Evolutionary conservation across 2,888 invertebrate genomes (phyloP).

Genomic region (Horisme vitalbata): DNA sequence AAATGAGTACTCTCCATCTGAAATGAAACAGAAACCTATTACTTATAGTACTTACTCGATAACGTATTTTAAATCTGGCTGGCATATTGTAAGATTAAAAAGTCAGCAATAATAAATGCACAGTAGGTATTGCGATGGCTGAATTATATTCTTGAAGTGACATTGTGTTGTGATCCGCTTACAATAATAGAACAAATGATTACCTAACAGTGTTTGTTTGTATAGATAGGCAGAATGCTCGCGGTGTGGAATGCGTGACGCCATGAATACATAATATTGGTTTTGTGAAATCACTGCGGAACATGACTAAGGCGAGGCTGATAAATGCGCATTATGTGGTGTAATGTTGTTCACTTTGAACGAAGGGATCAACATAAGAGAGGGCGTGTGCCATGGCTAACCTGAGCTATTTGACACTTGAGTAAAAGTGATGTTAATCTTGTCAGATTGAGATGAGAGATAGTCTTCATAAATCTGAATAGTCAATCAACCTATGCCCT

Average conservation of each 20-base stretch:
- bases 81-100: neutral
- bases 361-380: too few species aligned
- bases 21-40: constrained; percentile 61
- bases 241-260: constrained; percentile 49
- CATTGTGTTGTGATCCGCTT: constrained; percentile 41
- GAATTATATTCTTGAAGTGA: constrained; percentile 26
- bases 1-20: constrained; percentile 98
- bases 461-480: too few species aligned
- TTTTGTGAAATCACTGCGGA: constrained; percentile 47
- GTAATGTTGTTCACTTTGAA: too few species aligned
- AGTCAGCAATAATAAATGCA: neutral
- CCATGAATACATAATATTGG: constrained; percentile 50
- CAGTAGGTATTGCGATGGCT: constrained; percentile 11
- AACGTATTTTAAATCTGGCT: too few species aligned
- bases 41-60: too few species aligned
- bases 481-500: too few species aligned
- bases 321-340: constrained; percentile 31
- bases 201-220: constrained; percentile 53
- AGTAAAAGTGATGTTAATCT: too few species aligned
- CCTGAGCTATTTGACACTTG: too few species aligned
- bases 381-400: too few species aligned
- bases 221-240: constrained; percentile 48
- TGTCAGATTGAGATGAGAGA: too few species aligned
- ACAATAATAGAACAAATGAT: constrained; percentile 53
- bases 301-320: constrained; percentile 39